A percentile compares a stretch with the other conserved stretches of the same genome.
Evolutionary conservation across 1,140 invertebrate genomes (phyloP).

Genomic region (Geopemphigus sp.): DNA sequence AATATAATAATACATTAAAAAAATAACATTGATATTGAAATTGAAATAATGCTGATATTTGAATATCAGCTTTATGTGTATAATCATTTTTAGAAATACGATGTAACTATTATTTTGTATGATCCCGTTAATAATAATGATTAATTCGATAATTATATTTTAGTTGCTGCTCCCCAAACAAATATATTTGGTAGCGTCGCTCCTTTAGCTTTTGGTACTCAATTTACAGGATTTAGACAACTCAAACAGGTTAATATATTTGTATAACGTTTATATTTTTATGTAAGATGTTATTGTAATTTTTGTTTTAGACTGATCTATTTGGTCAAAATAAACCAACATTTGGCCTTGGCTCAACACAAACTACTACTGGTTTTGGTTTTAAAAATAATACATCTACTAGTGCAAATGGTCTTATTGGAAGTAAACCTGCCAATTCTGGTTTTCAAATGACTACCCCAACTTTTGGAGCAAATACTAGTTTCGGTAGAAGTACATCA

Average conservation of each 20-base stretch:
- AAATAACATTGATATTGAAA: too few species aligned
- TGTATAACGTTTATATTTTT: background rate
- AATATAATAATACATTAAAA: too few species aligned
- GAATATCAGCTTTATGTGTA: too few species aligned
- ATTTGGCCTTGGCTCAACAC: slow-evolving; percentile 57
- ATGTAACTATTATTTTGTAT: too few species aligned
- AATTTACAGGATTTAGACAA: slow-evolving; percentile 55
- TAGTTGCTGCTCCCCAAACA: slow-evolving; percentile 55
- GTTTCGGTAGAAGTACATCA: slow-evolving; percentile 58
- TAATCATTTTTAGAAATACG: too few species aligned
- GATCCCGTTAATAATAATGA: background rate
- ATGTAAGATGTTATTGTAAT: slow-evolving; percentile 49
- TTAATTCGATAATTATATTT: slow-evolving; percentile 48
- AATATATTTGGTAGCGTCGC: slow-evolving; percentile 55
- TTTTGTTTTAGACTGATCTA: slow-evolving; percentile 55
- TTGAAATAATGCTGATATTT: too few species aligned
- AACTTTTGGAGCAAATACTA: slow-evolving; percentile 60
- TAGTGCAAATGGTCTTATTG: slow-evolving; percentile 54
- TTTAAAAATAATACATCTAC: slow-evolving; percentile 53
- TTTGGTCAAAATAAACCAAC: slow-evolving; percentile 59
- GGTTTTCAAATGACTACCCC: slow-evolving; percentile 57
- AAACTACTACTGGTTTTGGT: slow-evolving; percentile 50
- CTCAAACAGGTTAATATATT: slow-evolving; percentile 34
- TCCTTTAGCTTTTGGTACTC: slow-evolving; percentile 56
- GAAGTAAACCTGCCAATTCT: slow-evolving; percentile 57